phyloP scores from a whole-genome alignment of 2,113 vertebrate genomes.

The Maccullochella peelii region DNA sequence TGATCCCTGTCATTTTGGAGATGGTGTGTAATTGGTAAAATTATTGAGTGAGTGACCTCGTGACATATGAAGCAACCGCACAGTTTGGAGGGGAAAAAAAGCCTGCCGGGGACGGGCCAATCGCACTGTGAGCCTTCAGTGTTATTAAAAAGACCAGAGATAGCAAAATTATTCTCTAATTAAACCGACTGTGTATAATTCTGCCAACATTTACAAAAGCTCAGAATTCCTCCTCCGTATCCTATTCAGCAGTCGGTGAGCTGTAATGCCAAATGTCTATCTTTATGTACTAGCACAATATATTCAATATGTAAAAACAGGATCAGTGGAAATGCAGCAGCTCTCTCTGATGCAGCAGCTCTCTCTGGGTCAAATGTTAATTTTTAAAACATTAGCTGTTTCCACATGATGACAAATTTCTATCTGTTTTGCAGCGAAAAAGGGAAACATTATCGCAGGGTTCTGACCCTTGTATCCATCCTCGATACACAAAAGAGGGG shows the following conservation, averaged over 20 bases:
- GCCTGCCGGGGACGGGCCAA: neutral
- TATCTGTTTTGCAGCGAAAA: constrained; percentile 32
- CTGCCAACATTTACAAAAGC: constrained; percentile 19
- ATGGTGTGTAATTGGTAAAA: constrained; percentile 33
- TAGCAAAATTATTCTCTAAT: neutral
- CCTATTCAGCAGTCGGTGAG: neutral
- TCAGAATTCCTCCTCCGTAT: neutral
- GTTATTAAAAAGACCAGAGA: neutral
- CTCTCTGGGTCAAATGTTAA: constrained; percentile 1
- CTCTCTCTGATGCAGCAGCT: neutral
- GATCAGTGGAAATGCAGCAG: constrained; percentile 10
- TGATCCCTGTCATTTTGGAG: constrained; percentile 44
- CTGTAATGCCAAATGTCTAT: constrained; percentile 1
- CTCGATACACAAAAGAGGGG: constrained; percentile 48
- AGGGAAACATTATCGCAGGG: constrained; percentile 14
- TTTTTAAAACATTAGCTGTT: constrained; percentile 22
- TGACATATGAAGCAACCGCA: constrained; percentile 6
- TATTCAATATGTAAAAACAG: constrained; percentile 9
- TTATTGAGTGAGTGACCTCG: constrained; percentile 45
- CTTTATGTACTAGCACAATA: constrained; percentile 2
- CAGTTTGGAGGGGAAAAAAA: neutral
- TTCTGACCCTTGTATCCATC: constrained; percentile 48
- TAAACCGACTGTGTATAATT: neutral
- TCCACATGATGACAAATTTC: constrained; percentile 29
- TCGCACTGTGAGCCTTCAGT: neutral